These are phyloP conservation scores for Hylaeus anthracinus DNA, from an alignment of 1,140 invertebrate species.

Conservation along the genomic window DNA sequence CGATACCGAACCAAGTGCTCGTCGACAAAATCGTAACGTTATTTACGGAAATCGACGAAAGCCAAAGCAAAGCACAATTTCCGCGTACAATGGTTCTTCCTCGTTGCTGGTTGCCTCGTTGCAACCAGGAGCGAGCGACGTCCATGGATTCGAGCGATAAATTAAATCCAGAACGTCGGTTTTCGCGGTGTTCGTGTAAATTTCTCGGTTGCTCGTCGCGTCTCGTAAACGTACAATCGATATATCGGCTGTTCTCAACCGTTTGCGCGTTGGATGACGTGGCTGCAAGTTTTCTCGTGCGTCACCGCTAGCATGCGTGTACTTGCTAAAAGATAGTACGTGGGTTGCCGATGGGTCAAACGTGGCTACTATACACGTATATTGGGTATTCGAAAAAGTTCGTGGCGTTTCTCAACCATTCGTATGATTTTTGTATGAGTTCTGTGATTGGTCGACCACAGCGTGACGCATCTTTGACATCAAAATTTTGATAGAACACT, in stretches of 20 bases:
- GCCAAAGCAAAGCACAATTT: too few species aligned
- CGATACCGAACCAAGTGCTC: not conserved
- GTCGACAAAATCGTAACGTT: not conserved
- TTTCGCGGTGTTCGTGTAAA: constrained; percentile 29
- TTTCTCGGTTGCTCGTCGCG: constrained; percentile 39
- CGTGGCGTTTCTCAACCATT: too few species aligned
- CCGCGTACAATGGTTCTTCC: too few species aligned
- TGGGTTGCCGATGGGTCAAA: too few species aligned
- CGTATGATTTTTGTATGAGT: too few species aligned
- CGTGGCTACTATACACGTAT: too few species aligned
- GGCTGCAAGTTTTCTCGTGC: constrained; percentile 53
- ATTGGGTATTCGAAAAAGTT: too few species aligned
- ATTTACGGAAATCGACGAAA: not conserved
- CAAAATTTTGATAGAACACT: too few species aligned
- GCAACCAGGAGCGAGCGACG: not conserved
- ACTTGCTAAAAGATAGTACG: not conserved
- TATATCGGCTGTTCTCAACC: constrained; percentile 46
- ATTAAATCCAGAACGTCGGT: constrained; percentile 46
- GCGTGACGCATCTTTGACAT: too few species aligned
- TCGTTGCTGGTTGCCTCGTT: too few species aligned
- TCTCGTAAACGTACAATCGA: constrained; percentile 47
- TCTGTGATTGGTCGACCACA: too few species aligned
- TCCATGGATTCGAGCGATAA: constrained; percentile 1
- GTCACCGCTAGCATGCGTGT: constrained; percentile 22
- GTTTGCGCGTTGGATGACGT: constrained; percentile 44